Evolutionary conservation across 2,888 invertebrate genomes (phyloP).

Genomic region (Leucophenga montana): DNA sequence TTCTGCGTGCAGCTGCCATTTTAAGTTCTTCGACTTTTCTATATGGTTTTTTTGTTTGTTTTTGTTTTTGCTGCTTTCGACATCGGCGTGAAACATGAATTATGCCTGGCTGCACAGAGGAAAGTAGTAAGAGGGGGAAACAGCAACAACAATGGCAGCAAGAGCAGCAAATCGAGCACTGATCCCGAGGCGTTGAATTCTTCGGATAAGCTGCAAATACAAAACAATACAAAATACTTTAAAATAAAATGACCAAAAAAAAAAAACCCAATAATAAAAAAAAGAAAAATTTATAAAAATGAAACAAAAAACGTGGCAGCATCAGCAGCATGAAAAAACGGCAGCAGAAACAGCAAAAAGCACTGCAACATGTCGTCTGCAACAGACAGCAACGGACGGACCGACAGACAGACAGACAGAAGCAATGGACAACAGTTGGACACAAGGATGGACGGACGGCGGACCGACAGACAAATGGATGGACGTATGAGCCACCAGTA

Average conservation of each 20-base stretch:
- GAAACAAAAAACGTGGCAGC: neutral
- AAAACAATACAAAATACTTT: slow-evolving; percentile 62
- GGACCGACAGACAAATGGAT: slow-evolving; percentile 44
- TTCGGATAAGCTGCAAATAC: slow-evolving; percentile 61
- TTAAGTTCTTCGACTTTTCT: slow-evolving; percentile 45
- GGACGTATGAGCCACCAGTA: slow-evolving; percentile 31
- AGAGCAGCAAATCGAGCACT: slow-evolving; percentile 33
- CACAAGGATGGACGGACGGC: slow-evolving; percentile 37
- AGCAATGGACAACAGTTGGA: slow-evolving; percentile 33
- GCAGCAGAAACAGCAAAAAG: slow-evolving; percentile 34
- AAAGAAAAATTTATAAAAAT: neutral
- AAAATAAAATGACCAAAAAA: neutral
- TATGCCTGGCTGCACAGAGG: slow-evolving; percentile 43
- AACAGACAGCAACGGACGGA: neutral
- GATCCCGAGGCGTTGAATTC: slow-evolving; percentile 62
- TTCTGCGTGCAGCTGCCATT: slow-evolving; percentile 46
- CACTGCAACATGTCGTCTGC: slow-evolving; percentile 53
- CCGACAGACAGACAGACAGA: slow-evolving; percentile 1
- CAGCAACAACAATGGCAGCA: neutral
- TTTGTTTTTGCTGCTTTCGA: slow-evolving; percentile 1
- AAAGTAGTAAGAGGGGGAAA: neutral
- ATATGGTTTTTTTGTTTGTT: slow-evolving; percentile 30
- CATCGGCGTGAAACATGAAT: slow-evolving; percentile 62
- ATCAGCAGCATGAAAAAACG: slow-evolving; percentile 31
- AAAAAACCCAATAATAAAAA: too few relatives aligned